phyloP scores from a whole-genome alignment of 2,797 vertebrate genomes.

The Bradypodion ventrale region DNA sequence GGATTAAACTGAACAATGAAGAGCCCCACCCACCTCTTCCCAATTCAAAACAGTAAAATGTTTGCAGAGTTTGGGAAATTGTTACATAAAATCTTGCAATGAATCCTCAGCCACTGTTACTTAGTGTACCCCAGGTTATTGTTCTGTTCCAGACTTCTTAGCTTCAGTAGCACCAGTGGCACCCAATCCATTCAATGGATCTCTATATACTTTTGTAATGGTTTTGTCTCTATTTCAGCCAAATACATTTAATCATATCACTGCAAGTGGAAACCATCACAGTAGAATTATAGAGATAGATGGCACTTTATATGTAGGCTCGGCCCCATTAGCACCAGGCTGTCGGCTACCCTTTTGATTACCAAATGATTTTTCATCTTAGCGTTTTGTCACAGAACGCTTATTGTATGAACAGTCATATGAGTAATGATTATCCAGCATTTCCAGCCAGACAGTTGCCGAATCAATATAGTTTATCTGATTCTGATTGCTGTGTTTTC shows the following conservation, averaged over 20 bases:
- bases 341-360: slow-evolving; percentile 13
- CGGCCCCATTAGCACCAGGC: slow-evolving; percentile 3
- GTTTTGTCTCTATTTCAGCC: not conserved
- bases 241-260: slow-evolving; percentile 2
- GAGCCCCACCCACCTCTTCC: too few species aligned
- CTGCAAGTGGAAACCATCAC: slow-evolving; percentile 23
- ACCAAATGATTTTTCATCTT: slow-evolving; percentile 46
- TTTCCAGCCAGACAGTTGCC: slow-evolving; percentile 54
- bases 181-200: not conserved
- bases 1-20: too few species aligned
- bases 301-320: not conserved
- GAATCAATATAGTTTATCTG: slow-evolving; percentile 66
- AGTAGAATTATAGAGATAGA: not conserved
- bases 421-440: slow-evolving; percentile 41
- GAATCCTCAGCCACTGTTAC: not conserved
- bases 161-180: not conserved
- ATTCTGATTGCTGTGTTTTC: slow-evolving; percentile 57
- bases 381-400: slow-evolving; percentile 17
- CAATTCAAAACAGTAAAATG: not conserved
- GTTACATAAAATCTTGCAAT: not conserved
- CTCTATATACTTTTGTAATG: not conserved
- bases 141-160: not conserved
- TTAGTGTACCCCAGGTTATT: not conserved
- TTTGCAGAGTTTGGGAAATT: not conserved
- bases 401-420: slow-evolving; percentile 25